These are phyloP conservation scores for Gonatopus flavifemur DNA, from an alignment of 1,140 invertebrate genomes.

Conservation along the genomic window DNA sequence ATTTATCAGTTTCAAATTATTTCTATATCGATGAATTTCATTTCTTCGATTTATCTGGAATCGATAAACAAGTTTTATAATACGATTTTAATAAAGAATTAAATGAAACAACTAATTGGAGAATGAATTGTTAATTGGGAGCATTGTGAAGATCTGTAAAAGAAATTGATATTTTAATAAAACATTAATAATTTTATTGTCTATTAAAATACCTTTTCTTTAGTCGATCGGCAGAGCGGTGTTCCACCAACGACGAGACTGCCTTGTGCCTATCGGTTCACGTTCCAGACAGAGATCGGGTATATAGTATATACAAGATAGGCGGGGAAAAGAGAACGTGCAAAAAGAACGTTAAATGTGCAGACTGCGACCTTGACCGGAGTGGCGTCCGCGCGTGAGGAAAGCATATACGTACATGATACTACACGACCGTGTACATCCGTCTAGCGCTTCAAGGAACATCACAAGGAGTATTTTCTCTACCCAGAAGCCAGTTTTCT, in stretches of 20 bases:
- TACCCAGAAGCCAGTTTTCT: no score
- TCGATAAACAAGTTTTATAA: no score
- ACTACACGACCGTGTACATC: slow-evolving; percentile 4
- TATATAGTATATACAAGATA: slow-evolving; percentile 8
- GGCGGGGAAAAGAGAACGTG: slow-evolving; percentile 31
- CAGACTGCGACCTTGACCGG: slow-evolving; percentile 37
- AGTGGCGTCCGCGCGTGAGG: slow-evolving; percentile 32
- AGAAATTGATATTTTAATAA: neutral
- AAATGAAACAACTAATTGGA: no score
- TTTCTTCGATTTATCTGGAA: no score
- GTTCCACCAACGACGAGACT: neutral
- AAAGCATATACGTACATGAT: slow-evolving; percentile 9
- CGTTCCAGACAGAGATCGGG: slow-evolving; percentile 24
- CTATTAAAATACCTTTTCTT: no score
- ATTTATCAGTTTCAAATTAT: no score
- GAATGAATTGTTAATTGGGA: no score
- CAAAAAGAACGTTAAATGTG: slow-evolving; percentile 35
- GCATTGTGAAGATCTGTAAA: neutral
- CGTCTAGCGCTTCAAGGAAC: slow-evolving; percentile 24
- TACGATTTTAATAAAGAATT: no score
- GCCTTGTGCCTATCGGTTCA: slow-evolving; percentile 1
- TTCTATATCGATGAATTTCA: no score
- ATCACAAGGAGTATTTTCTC: no score
- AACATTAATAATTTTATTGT: neutral
- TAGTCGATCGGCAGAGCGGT: no score